Base-by-base conservation (phyloP, 2,113 vertebrate genomes). In the Alosa alosa region DNA sequence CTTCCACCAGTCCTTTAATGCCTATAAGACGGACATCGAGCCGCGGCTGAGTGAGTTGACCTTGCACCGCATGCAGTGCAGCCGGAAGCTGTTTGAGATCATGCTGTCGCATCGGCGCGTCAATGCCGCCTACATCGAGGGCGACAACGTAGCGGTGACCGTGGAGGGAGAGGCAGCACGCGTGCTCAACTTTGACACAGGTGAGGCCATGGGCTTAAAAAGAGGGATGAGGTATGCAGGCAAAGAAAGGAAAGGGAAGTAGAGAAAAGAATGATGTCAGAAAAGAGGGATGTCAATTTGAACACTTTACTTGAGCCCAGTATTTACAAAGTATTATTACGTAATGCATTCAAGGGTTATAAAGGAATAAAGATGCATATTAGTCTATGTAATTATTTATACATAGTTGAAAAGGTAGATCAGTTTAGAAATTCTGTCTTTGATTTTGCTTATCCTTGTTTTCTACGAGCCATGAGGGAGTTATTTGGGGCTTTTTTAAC, bases 1-100 rank as follows among this genome's bases (percentile, higher is more conserved):
- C 90, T 96, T 96, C 88, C 93, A 96, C 86, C 94, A 94, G 85
- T 95, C 93, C 41, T 96, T 96, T 86, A 96, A 93, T 0, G 92
- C 92, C 3, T 96, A 95, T 47, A 95, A 95, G 91, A 95, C 90
- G 0, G 94, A 95, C 91, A 94, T 94, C 20, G 94, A 97, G 89
- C 93, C 94, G 15, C 92, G 91, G 0, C 82, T 95, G 81, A 95
- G 88, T 0, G 95, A 95, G 6, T 85, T 93, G 83, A 94, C 92
- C 0, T 88, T 94, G 47, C 90, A 90, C 81, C 90, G 91, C 47
- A 93, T 95, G 90, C 95, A 95, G 84, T 94, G 94, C 91, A 96
- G 96, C 86, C 92, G 93, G 0, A 94, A 92, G 18, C 93, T 96
- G 22, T 95, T 95, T 88, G 94, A 97, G 91, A 94, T 95, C 31